phyloP scores from a whole-genome alignment of 2,888 invertebrate genomes.

The Macrosiphum euphorbiae region DNA sequence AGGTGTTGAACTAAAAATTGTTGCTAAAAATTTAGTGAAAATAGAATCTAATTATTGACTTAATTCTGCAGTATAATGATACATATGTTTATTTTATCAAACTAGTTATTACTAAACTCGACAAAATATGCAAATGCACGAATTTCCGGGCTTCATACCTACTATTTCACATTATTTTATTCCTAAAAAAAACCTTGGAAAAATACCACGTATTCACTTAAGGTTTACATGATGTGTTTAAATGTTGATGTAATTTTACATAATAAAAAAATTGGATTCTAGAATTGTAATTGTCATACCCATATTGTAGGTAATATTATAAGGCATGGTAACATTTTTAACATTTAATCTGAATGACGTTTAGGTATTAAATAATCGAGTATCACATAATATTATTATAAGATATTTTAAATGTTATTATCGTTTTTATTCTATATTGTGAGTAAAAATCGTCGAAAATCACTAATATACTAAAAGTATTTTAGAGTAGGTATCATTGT shows the following conservation, averaged over 20 bases:
- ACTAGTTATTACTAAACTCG: neutral
- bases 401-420: neutral
- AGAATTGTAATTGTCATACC: neutral
- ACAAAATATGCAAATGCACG: conserved; percentile 10
- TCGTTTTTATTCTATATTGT: neutral
- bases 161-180: conserved; percentile 4
- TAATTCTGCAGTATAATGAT: neutral
- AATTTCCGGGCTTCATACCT: conserved; percentile 18
- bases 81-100: conserved; percentile 30
- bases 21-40: neutral
- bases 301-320: neutral
- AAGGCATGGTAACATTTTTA: neutral
- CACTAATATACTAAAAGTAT: neutral
- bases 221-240: neutral
- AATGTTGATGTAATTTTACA: neutral
- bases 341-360: neutral
- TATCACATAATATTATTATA: neutral
- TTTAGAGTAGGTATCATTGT: neutral
- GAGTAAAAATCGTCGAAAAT: neutral
- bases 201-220: neutral
- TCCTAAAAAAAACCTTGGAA: conserved; percentile 18
- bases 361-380: neutral
- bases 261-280: neutral
- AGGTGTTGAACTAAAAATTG: neutral
- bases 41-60: neutral